Percentiles rank a stretch among this genome's conserved stretches.
These are phyloP conservation scores for Reinhardtius hippoglossoides DNA, from an alignment of 2,113 vertebrate genomes.

Conservation along the genomic window DNA sequence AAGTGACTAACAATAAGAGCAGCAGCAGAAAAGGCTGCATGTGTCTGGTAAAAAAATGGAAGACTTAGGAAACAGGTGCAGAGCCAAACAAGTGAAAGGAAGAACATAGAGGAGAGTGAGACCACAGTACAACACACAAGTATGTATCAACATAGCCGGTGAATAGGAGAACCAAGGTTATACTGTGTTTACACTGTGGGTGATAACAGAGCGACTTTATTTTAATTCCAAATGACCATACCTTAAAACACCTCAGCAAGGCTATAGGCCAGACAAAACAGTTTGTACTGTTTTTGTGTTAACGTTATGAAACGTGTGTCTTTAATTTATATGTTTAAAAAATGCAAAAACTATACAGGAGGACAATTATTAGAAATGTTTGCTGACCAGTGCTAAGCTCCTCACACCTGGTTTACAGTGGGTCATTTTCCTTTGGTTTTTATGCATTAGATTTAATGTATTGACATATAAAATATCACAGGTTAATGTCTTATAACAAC, in stretches of 20 bases:
- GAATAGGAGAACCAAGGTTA: background rate
- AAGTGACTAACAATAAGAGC: slow-evolving; percentile 65
- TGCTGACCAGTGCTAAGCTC: background rate
- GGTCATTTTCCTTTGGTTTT: too few species aligned
- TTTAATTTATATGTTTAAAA: too few species aligned
- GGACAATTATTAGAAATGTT: background rate
- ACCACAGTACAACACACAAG: slow-evolving; percentile 18
- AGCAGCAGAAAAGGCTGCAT: slow-evolving; percentile 34
- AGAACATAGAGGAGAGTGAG: slow-evolving; percentile 12
- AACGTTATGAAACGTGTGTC: too few species aligned
- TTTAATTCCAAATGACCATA: too few species aligned
- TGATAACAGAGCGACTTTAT: too few species aligned
- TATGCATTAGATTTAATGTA: too few species aligned
- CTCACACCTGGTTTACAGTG: background rate
- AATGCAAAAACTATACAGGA: too few species aligned
- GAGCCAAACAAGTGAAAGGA: slow-evolving; percentile 11
- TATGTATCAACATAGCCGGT: slow-evolving; percentile 18
- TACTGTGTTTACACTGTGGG: too few species aligned
- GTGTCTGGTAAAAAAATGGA: slow-evolving; percentile 36
- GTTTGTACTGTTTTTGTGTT: too few species aligned
- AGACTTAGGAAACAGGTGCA: slow-evolving; percentile 56
- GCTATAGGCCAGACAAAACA: too few species aligned
- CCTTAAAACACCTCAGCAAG: too few species aligned
- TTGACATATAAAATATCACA: background rate
- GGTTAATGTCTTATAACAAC: background rate